Base-by-base conservation (phyloP, 37 sponge, comb jelly and placozoan genomes). In the Amphimedon queenslandica region DNA sequence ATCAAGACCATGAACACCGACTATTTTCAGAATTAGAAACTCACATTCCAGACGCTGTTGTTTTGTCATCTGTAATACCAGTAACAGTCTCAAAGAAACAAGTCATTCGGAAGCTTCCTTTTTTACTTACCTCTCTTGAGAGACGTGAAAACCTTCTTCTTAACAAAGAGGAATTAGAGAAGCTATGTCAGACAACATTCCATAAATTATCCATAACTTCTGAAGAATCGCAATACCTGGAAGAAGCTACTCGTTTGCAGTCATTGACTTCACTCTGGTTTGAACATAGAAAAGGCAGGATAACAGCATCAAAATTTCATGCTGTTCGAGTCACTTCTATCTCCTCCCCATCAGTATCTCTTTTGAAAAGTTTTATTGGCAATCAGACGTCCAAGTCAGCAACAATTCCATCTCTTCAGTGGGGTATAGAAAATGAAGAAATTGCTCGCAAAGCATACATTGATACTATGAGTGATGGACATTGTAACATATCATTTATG, bases 191-290 rank as follows among this genome's bases (percentile, higher is more conserved):
- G 13, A 13, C 8, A 13, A 13, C 8, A 47, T 13, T 47, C 13
- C 13, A 18, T 18, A 47, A 8, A 47, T 13, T 47, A 13, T 47
- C 13, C 51, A 47, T 47, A 47, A 18, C 51, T 18, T 47, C 51
- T 47, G 57, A 72, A 33, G 43, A 74, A 35, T 39, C 39, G 28
- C 63, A 40, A 20, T 74, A 74, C 61, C 63, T 74, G 36, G 75
- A 39, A 25, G 75, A 74, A 40, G 2, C 42, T 37, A 66, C 66
- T n/a, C 27, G 32, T 23, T 29, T 66, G 32, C 66, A 66, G 66
- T 2, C 66, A 36, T 36, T 34, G 32, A 34, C 66, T 23, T 29
- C 32, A n/a, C 23, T 66, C 23, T 66, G 35, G 66, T 36, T 2
- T 29, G 23, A n/a, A 4, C 66, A 66, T 31, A 31, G 66, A 31